These are phyloP conservation scores for Parotocinclus haroldoi DNA, from an alignment of 2,797 vertebrate genomes.

Conservation along the genomic window DNA sequence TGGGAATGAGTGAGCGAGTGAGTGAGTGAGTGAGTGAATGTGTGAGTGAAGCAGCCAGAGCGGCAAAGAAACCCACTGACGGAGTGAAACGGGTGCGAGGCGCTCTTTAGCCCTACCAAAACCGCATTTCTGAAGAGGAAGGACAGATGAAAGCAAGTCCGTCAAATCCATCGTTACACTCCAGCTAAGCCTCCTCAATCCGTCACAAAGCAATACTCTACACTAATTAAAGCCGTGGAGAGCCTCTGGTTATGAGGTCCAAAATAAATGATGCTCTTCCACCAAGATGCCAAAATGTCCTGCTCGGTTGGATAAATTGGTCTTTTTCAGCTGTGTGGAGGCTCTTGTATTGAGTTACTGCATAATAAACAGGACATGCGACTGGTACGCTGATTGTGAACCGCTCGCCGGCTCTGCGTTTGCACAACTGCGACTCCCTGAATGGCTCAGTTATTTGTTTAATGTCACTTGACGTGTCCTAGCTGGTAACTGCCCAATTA, in stretches of 20 bases:
- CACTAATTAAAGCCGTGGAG: constrained; percentile 28
- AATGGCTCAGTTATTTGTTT: not conserved
- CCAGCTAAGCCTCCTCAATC: constrained; percentile 29
- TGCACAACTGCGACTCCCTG: not conserved
- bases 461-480: not conserved
- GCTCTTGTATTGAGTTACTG: constrained; percentile 6
- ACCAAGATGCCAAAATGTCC: constrained; percentile 16
- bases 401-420: too few species aligned
- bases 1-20: too few species aligned
- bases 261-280: constrained; percentile 27
- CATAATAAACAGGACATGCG: not conserved
- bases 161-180: constrained; percentile 35
- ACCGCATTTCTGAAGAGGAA: constrained; percentile 17
- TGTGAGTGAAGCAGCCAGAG: constrained; percentile 25
- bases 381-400: not conserved
- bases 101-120: constrained; percentile 8
- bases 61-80: constrained; percentile 41
- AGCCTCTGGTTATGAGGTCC: constrained; percentile 5
- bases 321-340: constrained; percentile 5
- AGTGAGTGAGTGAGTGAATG: constrained; percentile 18
- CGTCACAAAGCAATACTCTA: constrained; percentile 31
- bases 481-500: not conserved
- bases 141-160: constrained; percentile 30
- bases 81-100: constrained; percentile 21
- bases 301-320: constrained; percentile 14